A percentile compares a stretch with the other conserved stretches of the same genome.
Conservation (phyloP, 2,113 vertebrate species). For the Polypterus senegalus region DNA sequence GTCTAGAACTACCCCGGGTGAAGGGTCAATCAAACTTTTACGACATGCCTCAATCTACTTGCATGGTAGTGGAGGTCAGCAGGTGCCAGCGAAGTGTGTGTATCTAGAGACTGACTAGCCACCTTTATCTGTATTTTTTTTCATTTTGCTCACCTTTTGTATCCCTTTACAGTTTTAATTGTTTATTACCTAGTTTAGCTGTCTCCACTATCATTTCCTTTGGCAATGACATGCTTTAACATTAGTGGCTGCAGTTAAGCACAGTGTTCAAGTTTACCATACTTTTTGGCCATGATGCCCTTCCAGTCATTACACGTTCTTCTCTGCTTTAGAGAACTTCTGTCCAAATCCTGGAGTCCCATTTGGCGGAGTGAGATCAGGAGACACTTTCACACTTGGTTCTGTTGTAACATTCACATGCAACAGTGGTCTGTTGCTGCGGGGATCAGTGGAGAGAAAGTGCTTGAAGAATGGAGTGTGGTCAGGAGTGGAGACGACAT, state of each 20-base stretch:
- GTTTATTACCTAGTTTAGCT: neutral
- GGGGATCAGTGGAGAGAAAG: neutral
- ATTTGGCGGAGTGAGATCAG: neutral
- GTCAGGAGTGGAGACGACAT: constrained; percentile 4
- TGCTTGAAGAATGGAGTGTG: constrained; percentile 2
- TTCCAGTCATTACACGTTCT: neutral
- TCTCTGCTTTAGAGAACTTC: neutral
- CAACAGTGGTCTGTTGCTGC: neutral
- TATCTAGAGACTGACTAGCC: neutral
- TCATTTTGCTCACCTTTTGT: neutral
- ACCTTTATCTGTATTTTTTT: neutral
- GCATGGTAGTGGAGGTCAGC: too few species aligned
- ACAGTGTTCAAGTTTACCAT: too few species aligned
- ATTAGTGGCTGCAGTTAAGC: neutral
- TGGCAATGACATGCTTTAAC: neutral
- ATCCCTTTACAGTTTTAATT: neutral
- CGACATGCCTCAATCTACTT: too few species aligned
- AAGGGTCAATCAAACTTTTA: neutral
- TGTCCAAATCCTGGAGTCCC: constrained; percentile 6
- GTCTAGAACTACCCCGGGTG: neutral
- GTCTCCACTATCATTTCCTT: neutral
- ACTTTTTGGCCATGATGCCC: neutral
- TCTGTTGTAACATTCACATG: neutral
- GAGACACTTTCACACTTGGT: neutral
- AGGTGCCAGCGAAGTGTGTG: too few species aligned